Evolutionary conservation across 2,113 vertebrate genomes (phyloP).

Genomic region (Ahaetulla prasina): DNA sequence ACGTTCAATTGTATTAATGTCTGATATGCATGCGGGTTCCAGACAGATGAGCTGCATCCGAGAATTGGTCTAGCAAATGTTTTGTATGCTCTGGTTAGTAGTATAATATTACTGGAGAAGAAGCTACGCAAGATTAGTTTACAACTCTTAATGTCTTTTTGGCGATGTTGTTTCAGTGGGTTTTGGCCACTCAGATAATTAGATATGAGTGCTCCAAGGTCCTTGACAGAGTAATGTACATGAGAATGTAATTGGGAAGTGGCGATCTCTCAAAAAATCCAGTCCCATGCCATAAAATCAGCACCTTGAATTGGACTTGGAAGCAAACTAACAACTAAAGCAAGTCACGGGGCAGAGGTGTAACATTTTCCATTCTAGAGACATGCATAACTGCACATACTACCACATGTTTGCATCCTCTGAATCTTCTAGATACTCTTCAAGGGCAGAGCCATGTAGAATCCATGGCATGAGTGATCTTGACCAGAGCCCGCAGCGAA

Average conservation of each 20-base stretch:
- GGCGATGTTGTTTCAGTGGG: too few species aligned
- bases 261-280: background rate
- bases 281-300: background rate
- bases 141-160: too few species aligned
- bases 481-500: background rate
- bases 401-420: background rate
- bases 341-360: background rate
- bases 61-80: too few species aligned
- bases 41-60: too few species aligned
- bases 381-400: background rate
- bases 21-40: too few species aligned
- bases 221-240: background rate
- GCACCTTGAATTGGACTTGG: background rate
- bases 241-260: background rate
- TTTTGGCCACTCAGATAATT: too few species aligned
- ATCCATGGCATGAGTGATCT: background rate
- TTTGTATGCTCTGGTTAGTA: too few species aligned
- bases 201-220: too few species aligned
- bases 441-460: background rate
- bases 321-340: background rate
- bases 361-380: background rate
- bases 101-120: too few species aligned
- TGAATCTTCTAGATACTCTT: background rate
- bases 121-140: too few species aligned
- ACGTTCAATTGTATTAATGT: too few species aligned